These are phyloP conservation scores for Triplophysa siluroides DNA, from an alignment of 2,113 vertebrate genomes.

Conservation along the genomic window DNA sequence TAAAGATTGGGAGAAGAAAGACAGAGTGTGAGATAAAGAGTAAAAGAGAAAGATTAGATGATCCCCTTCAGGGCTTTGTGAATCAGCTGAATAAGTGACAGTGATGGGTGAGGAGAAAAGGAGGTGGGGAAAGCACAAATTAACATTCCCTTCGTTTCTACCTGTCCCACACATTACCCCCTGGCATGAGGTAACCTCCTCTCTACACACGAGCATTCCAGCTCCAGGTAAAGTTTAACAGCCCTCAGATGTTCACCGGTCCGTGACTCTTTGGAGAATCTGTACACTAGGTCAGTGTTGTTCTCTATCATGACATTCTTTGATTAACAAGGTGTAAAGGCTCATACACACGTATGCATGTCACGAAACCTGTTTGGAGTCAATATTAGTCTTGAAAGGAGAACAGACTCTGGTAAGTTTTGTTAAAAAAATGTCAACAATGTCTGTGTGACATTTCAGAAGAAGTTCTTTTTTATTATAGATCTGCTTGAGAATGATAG, in stretches of 20 bases:
- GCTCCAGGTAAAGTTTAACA: conserved; percentile 18
- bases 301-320: not conserved
- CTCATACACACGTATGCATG: conserved; percentile 4
- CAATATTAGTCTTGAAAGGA: not conserved
- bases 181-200: not conserved
- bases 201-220: conserved; percentile 23
- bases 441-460: not conserved
- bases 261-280: not conserved
- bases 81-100: conserved; percentile 45
- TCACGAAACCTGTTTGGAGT: conserved; percentile 24
- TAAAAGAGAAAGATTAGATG: conserved; percentile 35
- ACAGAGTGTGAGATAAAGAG: not conserved
- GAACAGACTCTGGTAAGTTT: not conserved
- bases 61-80: conserved; percentile 37
- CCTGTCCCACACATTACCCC: conserved; percentile 31
- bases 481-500: not conserved
- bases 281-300: not conserved
- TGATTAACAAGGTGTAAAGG: conserved; percentile 1
- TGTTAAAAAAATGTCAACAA: not conserved
- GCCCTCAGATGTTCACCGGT: not conserved
- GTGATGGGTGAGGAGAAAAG: conserved; percentile 29
- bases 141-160: conserved; percentile 53
- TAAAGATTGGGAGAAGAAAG: conserved; percentile 3
- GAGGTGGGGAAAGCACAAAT: conserved; percentile 33
- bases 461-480: not conserved